Evolutionary conservation across 2,888 invertebrate genomes (phyloP), one percentile per base, ranked within the genome.

Genomic region (Idaea biselata): DNA sequence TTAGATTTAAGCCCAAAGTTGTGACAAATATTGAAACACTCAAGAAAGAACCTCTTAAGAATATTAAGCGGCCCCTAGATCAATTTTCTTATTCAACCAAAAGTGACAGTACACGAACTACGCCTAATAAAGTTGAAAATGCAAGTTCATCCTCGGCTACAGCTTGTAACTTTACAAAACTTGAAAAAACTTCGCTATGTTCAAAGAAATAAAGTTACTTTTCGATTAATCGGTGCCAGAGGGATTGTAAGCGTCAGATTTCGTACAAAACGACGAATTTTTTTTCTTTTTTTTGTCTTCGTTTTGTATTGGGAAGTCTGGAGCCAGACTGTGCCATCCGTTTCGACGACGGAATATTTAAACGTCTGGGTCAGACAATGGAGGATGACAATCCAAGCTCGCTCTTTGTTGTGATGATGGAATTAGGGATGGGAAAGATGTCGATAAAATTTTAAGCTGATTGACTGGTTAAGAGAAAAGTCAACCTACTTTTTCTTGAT

Each of bases 301-400:
- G 54, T 60, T 68, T 68, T 65, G 60, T 61, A 61, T 64, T 77
- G 75, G 73, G 68, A 68, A 67, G 74, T 72, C 75, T 67, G 74
- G 77, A 80, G 76, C 80, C 78, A 75, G 82, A 76, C 82, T 71
- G 78, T 72, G 72, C 75, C 77, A 79, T 75, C 79, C 76, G 61
- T 56, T 70, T 73, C 78, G 78, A 67, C 78, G 78, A 67, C 76
- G 79, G 83, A 78, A 85, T 86, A 88, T 90, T 90, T 89, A 90
- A 87, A 81, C 83, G 89, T 90, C 89, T 88, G 89, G 77, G 71
- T 76, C 79, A 84, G 88, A 91, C 90, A 90, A 91, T 88, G 84
- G 85, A 63, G 65, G 77, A 76, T 83, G 84, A 84, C 84, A 83
- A 80, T 73, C 79, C 81, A 80, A 76, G 83, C 82, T 80, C 76